phyloP scores from a whole-genome alignment of 2,888 invertebrate genomes.

The Endotricha flammealis region DNA sequence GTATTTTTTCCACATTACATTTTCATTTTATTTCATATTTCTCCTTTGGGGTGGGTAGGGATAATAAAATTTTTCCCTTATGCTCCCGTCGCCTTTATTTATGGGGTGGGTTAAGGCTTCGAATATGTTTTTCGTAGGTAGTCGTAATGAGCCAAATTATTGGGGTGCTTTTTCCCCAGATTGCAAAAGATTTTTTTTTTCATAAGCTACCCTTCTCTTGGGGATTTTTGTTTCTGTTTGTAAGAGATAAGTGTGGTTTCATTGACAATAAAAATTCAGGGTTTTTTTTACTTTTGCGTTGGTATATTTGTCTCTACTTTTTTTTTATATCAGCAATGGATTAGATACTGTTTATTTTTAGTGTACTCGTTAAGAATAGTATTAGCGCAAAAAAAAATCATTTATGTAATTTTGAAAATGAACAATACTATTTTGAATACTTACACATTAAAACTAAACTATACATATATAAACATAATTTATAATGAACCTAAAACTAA shows the following conservation, averaged over 20 bases:
- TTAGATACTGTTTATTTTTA: too few species aligned
- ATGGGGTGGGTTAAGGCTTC: conserved; percentile 62
- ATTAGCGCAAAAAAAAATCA: too few species aligned
- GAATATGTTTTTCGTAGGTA: conserved; percentile 74
- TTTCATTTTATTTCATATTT: conserved; percentile 79
- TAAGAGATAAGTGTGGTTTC: conserved; percentile 11
- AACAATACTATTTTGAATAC: too few species aligned
- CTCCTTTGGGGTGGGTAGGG: conserved; percentile 60
- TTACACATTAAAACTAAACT: too few species aligned
- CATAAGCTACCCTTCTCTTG: conserved; percentile 13
- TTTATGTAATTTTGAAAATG: too few species aligned
- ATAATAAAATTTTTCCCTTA: conserved; percentile 76
- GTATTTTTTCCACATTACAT: conserved; percentile 78
- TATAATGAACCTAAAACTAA: too few species aligned
- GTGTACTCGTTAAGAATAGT: too few species aligned
- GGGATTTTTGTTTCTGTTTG: conserved; percentile 14
- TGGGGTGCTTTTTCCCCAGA: conserved; percentile 66
- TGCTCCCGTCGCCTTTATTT: conserved; percentile 67
- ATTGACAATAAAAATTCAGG: conserved; percentile 10
- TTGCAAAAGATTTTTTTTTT: conserved; percentile 43
- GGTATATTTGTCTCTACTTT: conserved; percentile 18
- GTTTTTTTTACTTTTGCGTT: conserved; percentile 1
- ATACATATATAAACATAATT: too few species aligned
- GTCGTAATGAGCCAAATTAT: conserved; percentile 75
- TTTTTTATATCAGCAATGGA: too few species aligned